A percentile compares a stretch with the other conserved stretches of the same genome.
These are phyloP conservation scores for Rhinopithecus roxellana DNA, from an alignment of 2,113 vertebrate species.

Conservation along the genomic window DNA sequence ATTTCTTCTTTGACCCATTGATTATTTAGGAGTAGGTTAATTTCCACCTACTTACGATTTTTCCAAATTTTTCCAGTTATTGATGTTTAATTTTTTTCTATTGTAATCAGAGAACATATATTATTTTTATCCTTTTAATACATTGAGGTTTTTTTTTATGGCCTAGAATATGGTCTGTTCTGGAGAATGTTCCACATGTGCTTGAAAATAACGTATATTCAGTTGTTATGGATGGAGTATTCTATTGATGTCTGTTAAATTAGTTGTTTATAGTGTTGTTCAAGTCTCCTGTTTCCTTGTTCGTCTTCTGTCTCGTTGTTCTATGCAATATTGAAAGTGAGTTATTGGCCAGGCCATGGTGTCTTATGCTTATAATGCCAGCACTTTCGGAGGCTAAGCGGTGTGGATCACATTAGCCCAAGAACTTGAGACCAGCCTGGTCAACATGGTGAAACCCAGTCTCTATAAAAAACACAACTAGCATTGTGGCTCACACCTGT, in stretches of 20 bases:
- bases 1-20: neutral
- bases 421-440: no score
- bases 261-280: neutral
- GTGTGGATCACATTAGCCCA: no score
- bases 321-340: neutral
- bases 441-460: no score
- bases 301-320: neutral
- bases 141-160: neutral
- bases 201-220: neutral
- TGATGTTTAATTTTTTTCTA: neutral
- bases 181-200: neutral
- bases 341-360: neutral
- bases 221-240: neutral
- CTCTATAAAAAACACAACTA: no score
- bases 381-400: no score
- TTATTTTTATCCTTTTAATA: neutral
- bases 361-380: no score
- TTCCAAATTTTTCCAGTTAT: neutral
- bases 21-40: neutral
- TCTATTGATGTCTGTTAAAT: neutral
- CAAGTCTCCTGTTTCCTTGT: neutral
- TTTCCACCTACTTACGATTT: neutral
- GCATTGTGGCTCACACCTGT: no score
- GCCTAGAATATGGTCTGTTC: neutral
- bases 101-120: neutral